These are phyloP conservation scores for Chondrilla cf. caribensis DNA, from an alignment of 37 sponge, comb jelly and placozoan species.

Conservation along the genomic window DNA sequence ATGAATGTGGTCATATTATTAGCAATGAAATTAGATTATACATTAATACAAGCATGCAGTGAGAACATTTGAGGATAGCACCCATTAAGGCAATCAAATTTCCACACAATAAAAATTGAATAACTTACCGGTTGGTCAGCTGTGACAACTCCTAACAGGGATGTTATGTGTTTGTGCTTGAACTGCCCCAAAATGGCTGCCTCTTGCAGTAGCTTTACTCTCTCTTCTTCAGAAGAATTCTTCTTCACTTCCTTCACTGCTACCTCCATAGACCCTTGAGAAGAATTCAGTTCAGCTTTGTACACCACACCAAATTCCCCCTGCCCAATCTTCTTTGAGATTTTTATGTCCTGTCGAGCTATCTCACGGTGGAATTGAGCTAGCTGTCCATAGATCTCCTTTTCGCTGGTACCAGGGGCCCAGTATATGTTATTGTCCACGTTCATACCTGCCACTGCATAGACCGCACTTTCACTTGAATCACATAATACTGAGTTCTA, in stretches of 20 bases:
- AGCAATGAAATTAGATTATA: too few relatives aligned
- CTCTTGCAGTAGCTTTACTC: conserved; percentile 31
- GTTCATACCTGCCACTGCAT: background rate
- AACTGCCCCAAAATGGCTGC: conserved; percentile 24
- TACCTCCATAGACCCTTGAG: background rate
- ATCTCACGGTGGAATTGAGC: background rate
- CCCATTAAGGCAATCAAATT: too few relatives aligned
- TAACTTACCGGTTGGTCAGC: background rate
- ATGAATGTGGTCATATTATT: too few relatives aligned
- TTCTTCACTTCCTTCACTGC: conserved; percentile 18
- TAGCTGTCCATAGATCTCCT: conserved; percentile 8
- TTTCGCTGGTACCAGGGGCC: background rate
- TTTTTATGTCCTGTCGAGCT: background rate
- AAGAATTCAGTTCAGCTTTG: background rate
- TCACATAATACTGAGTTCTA: too few relatives aligned
- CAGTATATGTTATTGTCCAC: background rate
- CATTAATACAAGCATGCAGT: too few relatives aligned
- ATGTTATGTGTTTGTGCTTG: background rate
- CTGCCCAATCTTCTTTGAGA: background rate
- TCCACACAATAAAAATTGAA: background rate
- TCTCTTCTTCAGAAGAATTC: background rate
- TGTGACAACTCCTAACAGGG: conserved; percentile 4
- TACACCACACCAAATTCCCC: conserved; percentile 11
- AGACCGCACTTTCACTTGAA: too few relatives aligned
- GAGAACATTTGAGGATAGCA: too few relatives aligned